Evolutionary conservation across 2,113 vertebrate species (phyloP).

Genomic region (Athene cunicularia): DNA sequence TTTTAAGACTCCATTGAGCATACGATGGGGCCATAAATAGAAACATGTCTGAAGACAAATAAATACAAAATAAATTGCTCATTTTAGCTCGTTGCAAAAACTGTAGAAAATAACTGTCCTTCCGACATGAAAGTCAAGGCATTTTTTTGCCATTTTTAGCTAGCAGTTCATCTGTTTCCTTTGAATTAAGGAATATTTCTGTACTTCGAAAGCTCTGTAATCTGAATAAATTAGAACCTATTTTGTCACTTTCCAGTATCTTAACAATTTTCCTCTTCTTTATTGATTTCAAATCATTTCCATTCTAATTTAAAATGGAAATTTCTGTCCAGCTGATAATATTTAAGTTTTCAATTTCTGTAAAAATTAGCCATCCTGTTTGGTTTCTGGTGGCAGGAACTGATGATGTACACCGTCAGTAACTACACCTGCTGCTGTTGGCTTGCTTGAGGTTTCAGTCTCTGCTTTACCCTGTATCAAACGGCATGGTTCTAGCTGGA

Average conservation of each 20-base stretch:
- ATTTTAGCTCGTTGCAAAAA: conserved; percentile 41
- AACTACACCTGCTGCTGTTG: not conserved
- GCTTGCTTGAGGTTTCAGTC: not conserved
- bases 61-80: conserved; percentile 62
- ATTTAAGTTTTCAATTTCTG: not conserved
- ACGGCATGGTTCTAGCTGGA: not conserved
- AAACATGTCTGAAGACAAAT: conserved; percentile 62
- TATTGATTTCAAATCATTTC: conserved; percentile 43
- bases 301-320: not conserved
- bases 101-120: conserved; percentile 44
- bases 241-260: conserved; percentile 57
- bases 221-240: conserved; percentile 59
- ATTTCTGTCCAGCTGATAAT: conserved; percentile 13
- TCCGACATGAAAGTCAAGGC: conserved; percentile 45
- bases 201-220: conserved; percentile 48
- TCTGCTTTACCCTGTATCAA: not conserved
- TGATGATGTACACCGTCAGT: not conserved
- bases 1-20: conserved; percentile 43
- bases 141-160: conserved; percentile 60
- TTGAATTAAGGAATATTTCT: conserved; percentile 59
- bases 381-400: not conserved
- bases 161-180: conserved; percentile 52
- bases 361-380: not conserved
- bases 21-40: conserved; percentile 52
- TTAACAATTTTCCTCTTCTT: conserved; percentile 19